Evolutionary conservation across 1,140 invertebrate genomes (phyloP).

Genomic region (Nixonia krombeini): DNA sequence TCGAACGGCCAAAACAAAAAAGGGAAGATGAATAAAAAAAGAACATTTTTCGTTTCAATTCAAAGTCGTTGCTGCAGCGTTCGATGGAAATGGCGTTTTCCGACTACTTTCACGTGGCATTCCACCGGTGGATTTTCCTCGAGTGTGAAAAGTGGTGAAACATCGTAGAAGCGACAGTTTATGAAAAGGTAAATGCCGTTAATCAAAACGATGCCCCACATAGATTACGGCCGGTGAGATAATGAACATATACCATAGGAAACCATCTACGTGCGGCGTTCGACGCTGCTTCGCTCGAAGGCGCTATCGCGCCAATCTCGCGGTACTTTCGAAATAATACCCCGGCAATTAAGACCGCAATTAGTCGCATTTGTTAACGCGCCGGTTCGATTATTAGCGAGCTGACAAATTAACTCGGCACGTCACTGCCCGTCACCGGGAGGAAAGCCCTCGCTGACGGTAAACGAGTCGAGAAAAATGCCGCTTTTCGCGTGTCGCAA

Average conservation of each 20-base stretch:
- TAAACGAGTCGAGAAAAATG: no score
- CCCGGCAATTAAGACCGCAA: constrained; percentile 52
- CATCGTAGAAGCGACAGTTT: constrained; percentile 30
- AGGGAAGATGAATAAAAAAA: no score
- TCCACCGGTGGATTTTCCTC: no score
- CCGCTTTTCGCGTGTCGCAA: no score
- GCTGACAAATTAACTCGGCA: constrained; percentile 13
- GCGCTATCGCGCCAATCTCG: constrained; percentile 51
- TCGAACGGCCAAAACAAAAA: not conserved
- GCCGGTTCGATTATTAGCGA: constrained; percentile 43
- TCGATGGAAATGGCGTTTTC: constrained; percentile 2
- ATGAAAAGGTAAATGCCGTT: constrained; percentile 43
- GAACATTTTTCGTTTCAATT: no score
- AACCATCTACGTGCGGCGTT: constrained; percentile 46
- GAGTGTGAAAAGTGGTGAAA: constrained; percentile 25
- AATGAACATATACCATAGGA: constrained; percentile 41
- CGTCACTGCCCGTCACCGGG: no score
- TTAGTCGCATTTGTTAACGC: constrained; percentile 50
- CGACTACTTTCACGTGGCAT: no score
- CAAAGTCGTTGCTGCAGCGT: no score
- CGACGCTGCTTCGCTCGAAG: constrained; percentile 46
- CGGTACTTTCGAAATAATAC: constrained; percentile 57
- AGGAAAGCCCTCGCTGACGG: no score
- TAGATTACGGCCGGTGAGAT: constrained; percentile 37
- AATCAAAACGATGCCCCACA: constrained; percentile 35